Evolutionary conservation across 2,797 vertebrate species (phyloP), one percentile per base, ranked within the genome.

Genomic region (Typhlichthys eigenmanni): DNA sequence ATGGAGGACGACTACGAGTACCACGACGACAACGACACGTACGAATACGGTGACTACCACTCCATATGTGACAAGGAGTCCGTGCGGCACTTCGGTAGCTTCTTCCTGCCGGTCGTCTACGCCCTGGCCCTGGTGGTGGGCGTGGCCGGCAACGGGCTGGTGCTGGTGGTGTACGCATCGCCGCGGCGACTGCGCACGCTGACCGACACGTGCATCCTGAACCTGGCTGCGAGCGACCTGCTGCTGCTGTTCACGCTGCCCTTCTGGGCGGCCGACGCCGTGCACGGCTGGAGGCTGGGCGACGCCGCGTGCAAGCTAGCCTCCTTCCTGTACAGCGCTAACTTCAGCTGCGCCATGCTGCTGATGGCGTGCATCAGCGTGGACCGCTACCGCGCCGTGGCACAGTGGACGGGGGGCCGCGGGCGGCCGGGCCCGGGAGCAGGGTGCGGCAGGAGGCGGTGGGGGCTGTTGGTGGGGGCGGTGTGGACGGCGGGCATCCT

Each of bases 341-440:
- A 96, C 80, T 98, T 99, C 87, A 95, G 93, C 72, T 96, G 95
- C 2, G 92, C 95, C 63, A 98, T 98, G 95, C 92, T 96, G 71
- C 88, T 98, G 69, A 87, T 99, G 87, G 94, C 95, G 6, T 97
- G 94, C n/a, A 95, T 99, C 85, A 97, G 97, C 0, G 71, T 97
- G 70, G 97, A 99, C 58, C 94, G 93, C 87, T 84, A 89, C 87
- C 90, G 17, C 71, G 94, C 66, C 73, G 89, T 93, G 52, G 83
- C 64, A 72, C 92, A 64, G 0, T 63, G 34, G 4, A 11, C 64
- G 2, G 53, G 63, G 0, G 79, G 75, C 47, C 67, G 72, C 60
- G 56, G 16, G 5, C 73, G 71, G 13, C 16, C 58, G 1, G 45
- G 74, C n/a, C 14, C 24, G 3, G 24, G 4, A 3, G 24, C 24